Base-by-base conservation (phyloP, 2,888 invertebrate genomes). In the Aquatica leii region DNA sequence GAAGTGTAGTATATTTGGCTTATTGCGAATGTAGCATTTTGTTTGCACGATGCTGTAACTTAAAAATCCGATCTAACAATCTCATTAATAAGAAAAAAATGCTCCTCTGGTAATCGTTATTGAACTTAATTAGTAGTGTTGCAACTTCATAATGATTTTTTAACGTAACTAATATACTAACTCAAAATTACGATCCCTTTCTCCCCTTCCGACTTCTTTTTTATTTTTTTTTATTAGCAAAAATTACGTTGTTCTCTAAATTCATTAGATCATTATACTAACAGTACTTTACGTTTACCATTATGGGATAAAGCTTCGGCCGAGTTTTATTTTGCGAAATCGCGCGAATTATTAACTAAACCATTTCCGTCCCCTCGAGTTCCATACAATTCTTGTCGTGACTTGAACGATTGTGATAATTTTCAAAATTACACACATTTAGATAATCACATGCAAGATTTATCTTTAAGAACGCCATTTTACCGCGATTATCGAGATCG, bases 261-360 rank as follows among this genome's bases (percentile, higher is more conserved):
- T 67, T 85, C 86, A 69, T 79, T 86, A 50, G 84, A 86, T 70
- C 82, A 82, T 59, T 77, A 75, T 52, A 80, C 83, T 53, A 79
- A 78, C 49, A 77, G 71, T 48, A 77, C 76, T 60, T 79, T 86
- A 58, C 84, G 87, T 66, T 82, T 90, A 49, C 90, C 90, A 1
- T 80, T 90, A 12, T 90, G 90, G 86, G 90, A 90, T 78, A 88
- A 88, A 77, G 88, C 89, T n/a, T 88, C 88, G 9, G 89, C 89
- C 0, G 90, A 90, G 78, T 90, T 89, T 76, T 89, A 88, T 75
- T 90, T 90, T 74, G 89, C 90, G 35, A 89, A 89, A 73, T 90
- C 90, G 0, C 86, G 89, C 3, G 90, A 90, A 76, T 81, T 90
- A 11, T 80, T 90, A 1, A 86, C 87, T 35, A 86, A 88, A 52